Conservation (phyloP, 2,113 vertebrate species). For the Arizona elegans region DNA sequence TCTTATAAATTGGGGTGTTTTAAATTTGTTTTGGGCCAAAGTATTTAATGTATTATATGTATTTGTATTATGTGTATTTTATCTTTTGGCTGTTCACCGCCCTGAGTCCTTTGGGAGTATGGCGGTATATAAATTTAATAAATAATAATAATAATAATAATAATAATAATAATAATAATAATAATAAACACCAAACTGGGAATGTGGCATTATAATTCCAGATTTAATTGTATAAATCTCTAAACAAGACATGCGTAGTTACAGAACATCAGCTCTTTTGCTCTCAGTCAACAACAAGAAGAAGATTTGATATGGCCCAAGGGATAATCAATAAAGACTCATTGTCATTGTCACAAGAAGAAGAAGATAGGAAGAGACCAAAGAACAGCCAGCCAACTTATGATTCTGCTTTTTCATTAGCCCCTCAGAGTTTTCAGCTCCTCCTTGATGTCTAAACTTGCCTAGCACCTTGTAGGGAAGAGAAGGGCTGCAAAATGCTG, state of each 20-base stretch:
- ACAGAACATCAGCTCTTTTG: neutral
- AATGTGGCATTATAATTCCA: neutral
- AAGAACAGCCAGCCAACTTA: neutral
- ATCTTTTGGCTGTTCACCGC: too few relatives aligned
- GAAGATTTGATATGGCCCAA: too few relatives aligned
- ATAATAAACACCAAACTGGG: neutral
- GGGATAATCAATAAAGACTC: too few relatives aligned
- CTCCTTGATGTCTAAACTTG: neutral
- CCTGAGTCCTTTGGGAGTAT: too few relatives aligned
- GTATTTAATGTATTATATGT: too few relatives aligned
- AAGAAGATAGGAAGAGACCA: neutral
- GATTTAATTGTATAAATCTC: neutral
- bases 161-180: too few relatives aligned
- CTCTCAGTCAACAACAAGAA: neutral
- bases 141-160: too few relatives aligned
- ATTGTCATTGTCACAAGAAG: too few relatives aligned
- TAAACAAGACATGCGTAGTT: neutral
- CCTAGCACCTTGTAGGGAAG: neutral
- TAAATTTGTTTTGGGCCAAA: too few relatives aligned
- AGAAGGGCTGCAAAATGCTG: neutral
- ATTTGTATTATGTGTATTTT: too few relatives aligned
- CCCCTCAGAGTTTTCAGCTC: neutral
- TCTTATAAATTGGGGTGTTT: too few relatives aligned
- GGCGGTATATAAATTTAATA: too few relatives aligned
- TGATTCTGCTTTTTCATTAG: neutral